A percentile compares a stretch with the other conserved stretches of the same genome.
These are phyloP conservation scores for Chrysolina americana DNA, from an alignment of 2,888 invertebrate species.

Conservation along the genomic window DNA sequence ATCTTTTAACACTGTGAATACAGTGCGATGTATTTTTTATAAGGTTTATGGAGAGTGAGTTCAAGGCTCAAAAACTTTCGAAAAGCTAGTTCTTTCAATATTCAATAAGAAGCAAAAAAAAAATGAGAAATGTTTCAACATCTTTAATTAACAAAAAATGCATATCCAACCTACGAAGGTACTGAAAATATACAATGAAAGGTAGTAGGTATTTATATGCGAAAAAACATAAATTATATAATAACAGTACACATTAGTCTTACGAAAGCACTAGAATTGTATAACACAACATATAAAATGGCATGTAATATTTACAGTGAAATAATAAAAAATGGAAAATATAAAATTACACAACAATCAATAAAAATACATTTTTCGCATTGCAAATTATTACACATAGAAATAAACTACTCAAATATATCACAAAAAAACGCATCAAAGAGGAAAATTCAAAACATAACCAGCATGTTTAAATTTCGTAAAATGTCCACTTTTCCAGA, in stretches of 20 bases:
- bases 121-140: slow-evolving; percentile 46
- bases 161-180: slow-evolving; percentile 55
- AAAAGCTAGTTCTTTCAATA: too few species aligned
- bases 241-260: slow-evolving; percentile 51
- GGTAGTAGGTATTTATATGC: slow-evolving; percentile 49
- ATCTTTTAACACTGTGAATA: too few species aligned
- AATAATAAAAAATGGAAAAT: slow-evolving; percentile 50
- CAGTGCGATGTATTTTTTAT: too few species aligned
- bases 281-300: slow-evolving; percentile 54
- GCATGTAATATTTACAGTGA: slow-evolving; percentile 55
- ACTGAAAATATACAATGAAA: slow-evolving; percentile 52
- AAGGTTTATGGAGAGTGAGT: too few species aligned
- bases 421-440: slow-evolving; percentile 41
- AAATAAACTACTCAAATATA: slow-evolving; percentile 23
- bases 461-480: not conserved
- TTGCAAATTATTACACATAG: slow-evolving; percentile 49
- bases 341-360: slow-evolving; percentile 50
- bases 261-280: slow-evolving; percentile 48
- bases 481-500: not conserved
- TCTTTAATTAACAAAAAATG: slow-evolving; percentile 56
- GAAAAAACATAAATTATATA: slow-evolving; percentile 46
- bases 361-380: slow-evolving; percentile 48
- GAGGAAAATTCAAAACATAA: slow-evolving; percentile 11
- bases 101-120: not conserved
- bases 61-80: too few species aligned